Conservation (phyloP, 2,888 invertebrate genomes). For the Mesorhabditis spiculigera region DNA sequence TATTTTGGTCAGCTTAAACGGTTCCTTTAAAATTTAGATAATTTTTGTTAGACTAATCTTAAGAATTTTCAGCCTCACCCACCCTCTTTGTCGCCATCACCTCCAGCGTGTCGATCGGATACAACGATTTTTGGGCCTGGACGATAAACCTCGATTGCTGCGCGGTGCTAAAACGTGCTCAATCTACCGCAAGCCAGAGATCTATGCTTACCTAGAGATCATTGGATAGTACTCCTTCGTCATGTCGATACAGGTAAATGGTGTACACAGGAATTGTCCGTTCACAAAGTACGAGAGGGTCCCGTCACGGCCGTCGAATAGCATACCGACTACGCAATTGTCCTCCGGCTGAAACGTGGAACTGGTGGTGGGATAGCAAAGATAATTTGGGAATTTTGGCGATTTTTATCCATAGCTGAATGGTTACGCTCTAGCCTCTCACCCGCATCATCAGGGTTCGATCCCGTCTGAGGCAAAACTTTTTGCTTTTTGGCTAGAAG, state of each 20-base stretch:
- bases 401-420: background rate
- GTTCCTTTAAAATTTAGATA: no score
- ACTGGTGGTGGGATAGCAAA: background rate
- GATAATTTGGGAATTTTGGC: background rate
- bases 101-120: background rate
- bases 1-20: no score
- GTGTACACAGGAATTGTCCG: conserved; percentile 18
- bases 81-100: conserved; percentile 4
- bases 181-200: background rate
- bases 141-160: background rate
- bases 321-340: conserved; percentile 15
- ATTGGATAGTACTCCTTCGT: conserved; percentile 18
- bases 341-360: background rate
- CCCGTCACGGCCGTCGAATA: conserved; percentile 19
- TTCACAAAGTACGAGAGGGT: conserved; percentile 17
- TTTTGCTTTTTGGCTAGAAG: no score
- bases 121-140: background rate
- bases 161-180: background rate
- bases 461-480: no score
- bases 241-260: conserved; percentile 19
- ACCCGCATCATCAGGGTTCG: background rate
- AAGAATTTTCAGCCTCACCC: background rate
- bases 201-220: conserved; percentile 19
- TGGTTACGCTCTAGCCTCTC: background rate
- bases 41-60: no score